These are phyloP conservation scores for Parauchenoglanis punctatus DNA, from an alignment of 2,797 vertebrate species.

Conservation along the genomic window DNA sequence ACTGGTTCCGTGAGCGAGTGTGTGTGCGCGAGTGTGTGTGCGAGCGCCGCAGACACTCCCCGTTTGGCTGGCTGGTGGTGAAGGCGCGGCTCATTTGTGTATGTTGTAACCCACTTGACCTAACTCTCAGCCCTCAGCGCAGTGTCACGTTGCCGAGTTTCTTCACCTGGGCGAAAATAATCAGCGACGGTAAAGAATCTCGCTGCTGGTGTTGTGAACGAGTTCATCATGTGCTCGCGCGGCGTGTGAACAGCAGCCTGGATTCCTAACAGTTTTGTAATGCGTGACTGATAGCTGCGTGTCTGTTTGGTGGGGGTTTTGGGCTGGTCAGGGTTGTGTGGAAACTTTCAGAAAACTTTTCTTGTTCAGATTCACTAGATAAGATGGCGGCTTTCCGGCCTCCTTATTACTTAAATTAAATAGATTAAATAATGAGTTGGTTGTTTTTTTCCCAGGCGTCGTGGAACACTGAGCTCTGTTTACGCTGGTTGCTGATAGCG, in stretches of 20 bases:
- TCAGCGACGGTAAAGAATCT: background rate
- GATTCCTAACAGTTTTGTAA: background rate
- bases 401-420: background rate
- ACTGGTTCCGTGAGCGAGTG: conserved; percentile 29
- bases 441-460: no score
- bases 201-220: background rate
- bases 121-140: background rate
- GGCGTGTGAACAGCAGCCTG: background rate
- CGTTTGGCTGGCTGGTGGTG: background rate
- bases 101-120: conserved; percentile 3
- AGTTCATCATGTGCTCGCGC: background rate
- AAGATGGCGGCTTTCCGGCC: background rate
- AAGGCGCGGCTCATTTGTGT: conserved; percentile 42
- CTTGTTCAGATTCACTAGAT: background rate
- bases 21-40: background rate
- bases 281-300: background rate
- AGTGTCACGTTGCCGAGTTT: background rate
- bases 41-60: conserved; percentile 14
- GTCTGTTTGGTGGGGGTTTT: background rate
- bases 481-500: no score
- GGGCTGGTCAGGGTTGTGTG: background rate
- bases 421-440: background rate
- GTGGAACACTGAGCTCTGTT: no score
- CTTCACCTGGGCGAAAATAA: background rate
- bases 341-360: background rate